phyloP scores from a whole-genome alignment of 64 coral and sea anemone species.

The Hydrozoanthus tunicans region DNA sequence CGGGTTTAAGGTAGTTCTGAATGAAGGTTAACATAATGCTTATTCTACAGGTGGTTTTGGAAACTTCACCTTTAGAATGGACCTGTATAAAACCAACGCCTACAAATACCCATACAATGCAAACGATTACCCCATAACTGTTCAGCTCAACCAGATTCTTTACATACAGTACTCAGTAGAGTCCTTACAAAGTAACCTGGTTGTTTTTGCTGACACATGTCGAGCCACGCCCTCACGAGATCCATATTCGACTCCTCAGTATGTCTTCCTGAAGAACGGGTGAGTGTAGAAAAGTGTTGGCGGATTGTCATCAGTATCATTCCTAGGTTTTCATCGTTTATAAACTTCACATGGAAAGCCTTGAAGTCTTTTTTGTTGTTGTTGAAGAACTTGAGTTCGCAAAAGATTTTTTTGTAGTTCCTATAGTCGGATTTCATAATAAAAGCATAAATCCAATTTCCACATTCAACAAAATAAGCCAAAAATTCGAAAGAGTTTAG shows the following conservation, averaged over 20 bases:
- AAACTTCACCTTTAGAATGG: conserved; percentile 68
- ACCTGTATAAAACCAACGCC: conserved; percentile 48
- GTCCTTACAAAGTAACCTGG: conserved; percentile 41
- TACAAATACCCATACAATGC: conserved; percentile 40
- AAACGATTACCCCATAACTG: conserved; percentile 60
- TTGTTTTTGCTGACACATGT: conserved; percentile 76
- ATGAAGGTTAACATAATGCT: no score
- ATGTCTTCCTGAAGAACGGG: conserved; percentile 71
- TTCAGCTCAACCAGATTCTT: conserved; percentile 52
- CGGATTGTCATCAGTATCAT: no score
- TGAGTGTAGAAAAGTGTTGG: conserved; percentile 3
- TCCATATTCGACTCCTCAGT: conserved; percentile 67
- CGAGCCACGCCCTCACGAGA: conserved; percentile 60
- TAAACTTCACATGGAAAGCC: no score
- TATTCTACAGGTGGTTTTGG: conserved; percentile 55
- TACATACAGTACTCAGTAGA: conserved; percentile 70
- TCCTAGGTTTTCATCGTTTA: no score
- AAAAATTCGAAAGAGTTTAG: no score
- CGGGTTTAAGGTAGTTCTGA: not conserved
- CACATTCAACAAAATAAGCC: no score
- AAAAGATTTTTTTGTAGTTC: no score
- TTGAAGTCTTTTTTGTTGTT: no score
- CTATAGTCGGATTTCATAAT: no score
- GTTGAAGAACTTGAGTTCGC: no score
- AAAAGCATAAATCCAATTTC: no score